These are phyloP conservation scores for Mirza zaza DNA, from an alignment of 2,113 vertebrate species.

Conservation along the genomic window DNA sequence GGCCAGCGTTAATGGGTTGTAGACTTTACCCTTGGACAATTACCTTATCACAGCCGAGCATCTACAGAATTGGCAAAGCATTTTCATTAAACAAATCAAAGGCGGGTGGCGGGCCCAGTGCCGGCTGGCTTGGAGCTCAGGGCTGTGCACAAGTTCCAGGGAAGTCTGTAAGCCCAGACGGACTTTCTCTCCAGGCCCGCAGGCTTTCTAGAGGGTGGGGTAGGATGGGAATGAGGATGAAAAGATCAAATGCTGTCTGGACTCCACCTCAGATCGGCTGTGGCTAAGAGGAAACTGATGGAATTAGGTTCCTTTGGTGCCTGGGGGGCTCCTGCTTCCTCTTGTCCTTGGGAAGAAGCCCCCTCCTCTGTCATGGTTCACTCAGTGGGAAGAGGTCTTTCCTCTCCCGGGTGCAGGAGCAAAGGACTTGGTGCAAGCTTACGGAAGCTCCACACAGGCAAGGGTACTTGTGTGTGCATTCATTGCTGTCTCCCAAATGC, in stretches of 20 bases:
- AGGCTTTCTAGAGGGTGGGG: not conserved
- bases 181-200: constrained; percentile 33
- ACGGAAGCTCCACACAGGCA: not conserved
- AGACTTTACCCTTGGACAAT: constrained; percentile 59
- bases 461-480: not conserved
- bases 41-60: constrained; percentile 77
- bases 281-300: constrained; percentile 26
- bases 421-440: not conserved
- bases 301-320: not conserved
- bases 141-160: constrained; percentile 9
- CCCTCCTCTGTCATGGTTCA: rapidly evolving
- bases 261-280: constrained; percentile 39
- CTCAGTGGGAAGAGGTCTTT: not conserved
- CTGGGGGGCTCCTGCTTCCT: not conserved
- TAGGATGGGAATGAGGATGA: not conserved
- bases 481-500: not conserved
- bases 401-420: not conserved
- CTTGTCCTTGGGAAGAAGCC: not conserved
- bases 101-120: not conserved
- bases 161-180: not conserved
- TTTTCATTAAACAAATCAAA: constrained; percentile 75
- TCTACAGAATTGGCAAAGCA: constrained; percentile 69
- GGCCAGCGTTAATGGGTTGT: constrained; percentile 68
- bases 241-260: constrained; percentile 59
- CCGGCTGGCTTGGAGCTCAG: constrained; percentile 48